Percentiles rank a stretch among this genome's conserved stretches.
phyloP scores from a whole-genome alignment of 2,888 invertebrate species.

The Diloba caeruleocephala region DNA sequence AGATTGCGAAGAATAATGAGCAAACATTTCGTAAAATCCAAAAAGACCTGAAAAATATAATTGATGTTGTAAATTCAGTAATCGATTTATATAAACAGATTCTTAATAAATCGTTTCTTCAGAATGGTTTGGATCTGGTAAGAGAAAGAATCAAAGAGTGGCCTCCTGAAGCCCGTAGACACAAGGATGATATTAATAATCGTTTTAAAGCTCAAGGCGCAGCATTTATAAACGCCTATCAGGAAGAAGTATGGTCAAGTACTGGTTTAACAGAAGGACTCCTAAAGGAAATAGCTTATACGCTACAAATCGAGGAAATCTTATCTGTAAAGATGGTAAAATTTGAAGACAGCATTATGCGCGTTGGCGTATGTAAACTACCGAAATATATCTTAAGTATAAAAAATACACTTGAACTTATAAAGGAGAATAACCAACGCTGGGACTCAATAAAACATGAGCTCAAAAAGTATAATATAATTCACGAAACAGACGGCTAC shows the following conservation, averaged over 20 bases:
- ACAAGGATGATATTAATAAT: neutral
- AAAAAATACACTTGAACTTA: neutral
- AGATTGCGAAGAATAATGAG: neutral
- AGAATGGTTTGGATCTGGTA: constrained; percentile 16
- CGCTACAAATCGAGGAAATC: neutral
- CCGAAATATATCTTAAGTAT: constrained; percentile 13
- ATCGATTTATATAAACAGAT: constrained; percentile 12
- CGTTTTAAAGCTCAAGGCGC: neutral
- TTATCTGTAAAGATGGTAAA: neutral
- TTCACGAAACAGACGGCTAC: too few species aligned
- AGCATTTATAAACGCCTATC: neutral
- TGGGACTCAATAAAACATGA: neutral
- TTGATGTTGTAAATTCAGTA: neutral
- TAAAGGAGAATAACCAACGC: constrained; percentile 2
- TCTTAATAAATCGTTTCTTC: constrained; percentile 24
- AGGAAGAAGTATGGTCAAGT: neutral
- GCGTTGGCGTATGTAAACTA: neutral
- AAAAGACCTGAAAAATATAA: neutral
- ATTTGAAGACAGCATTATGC: neutral
- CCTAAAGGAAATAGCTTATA: constrained; percentile 13
- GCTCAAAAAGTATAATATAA: constrained; percentile 1
- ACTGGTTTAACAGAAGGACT: constrained; percentile 3
- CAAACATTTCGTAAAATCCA: constrained; percentile 3
- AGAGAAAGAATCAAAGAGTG: neutral
- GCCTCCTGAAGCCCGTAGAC: neutral